Conservation (phyloP, 1,140 invertebrate genomes). For the Diuraphis noxia region DNA sequence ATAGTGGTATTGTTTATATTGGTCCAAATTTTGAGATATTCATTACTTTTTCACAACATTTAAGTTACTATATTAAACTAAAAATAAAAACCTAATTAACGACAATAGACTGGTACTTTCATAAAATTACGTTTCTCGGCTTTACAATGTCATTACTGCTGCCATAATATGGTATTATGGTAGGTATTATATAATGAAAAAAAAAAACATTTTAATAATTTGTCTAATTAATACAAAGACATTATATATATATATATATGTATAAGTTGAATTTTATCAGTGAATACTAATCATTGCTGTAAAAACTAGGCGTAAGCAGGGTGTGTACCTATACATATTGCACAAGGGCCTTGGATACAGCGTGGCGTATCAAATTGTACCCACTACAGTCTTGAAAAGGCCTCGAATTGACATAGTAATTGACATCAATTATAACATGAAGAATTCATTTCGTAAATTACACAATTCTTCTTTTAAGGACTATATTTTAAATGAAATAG, state of each 20-base stretch:
- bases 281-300: background rate
- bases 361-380: background rate
- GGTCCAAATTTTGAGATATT: background rate
- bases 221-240: background rate
- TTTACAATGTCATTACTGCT: background rate
- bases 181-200: background rate
- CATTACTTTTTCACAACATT: background rate
- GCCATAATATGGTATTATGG: background rate
- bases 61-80: background rate
- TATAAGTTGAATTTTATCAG: background rate
- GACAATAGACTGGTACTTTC: background rate
- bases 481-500: background rate
- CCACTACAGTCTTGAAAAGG: background rate
- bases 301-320: background rate
- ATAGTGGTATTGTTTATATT: background rate
- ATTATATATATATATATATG: background rate
- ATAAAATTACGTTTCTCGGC: background rate
- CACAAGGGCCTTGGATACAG: background rate
- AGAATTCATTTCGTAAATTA: background rate
- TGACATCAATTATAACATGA: background rate
- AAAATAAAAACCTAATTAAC: background rate
- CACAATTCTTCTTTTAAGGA: background rate
- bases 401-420: constrained; percentile 7
- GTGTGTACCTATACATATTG: background rate
- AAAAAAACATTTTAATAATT: background rate